phyloP scores from a whole-genome alignment of 2,113 vertebrate species.

The Tiliqua scincoides region DNA sequence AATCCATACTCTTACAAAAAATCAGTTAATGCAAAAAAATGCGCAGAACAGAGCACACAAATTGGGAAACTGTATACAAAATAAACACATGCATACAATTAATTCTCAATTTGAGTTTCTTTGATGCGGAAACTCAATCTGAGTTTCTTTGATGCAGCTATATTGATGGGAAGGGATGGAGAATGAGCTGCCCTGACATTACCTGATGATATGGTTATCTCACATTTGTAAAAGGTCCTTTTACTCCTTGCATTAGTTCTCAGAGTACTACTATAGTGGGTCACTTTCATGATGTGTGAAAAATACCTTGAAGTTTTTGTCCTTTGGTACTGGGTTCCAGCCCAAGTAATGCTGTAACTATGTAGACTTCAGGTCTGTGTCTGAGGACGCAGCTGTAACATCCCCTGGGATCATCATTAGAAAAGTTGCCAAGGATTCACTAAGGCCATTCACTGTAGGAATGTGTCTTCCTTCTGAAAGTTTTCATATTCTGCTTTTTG shows the following conservation, averaged over 20 bases:
- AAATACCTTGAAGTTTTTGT: neutral
- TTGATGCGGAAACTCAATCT: too few relatives aligned
- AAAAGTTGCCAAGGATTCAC: neutral
- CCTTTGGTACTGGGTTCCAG: too few relatives aligned
- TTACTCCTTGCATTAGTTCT: neutral
- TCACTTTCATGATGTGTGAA: neutral
- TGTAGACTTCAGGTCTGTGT: too few relatives aligned
- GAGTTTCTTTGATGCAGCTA: too few relatives aligned
- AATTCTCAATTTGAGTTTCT: too few relatives aligned
- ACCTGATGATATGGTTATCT: neutral
- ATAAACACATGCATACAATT: neutral
- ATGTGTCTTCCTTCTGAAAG: neutral
- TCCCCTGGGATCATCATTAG: neutral
- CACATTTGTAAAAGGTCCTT: neutral
- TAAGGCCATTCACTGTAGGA: neutral
- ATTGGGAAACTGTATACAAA: neutral
- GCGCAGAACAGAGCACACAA: neutral
- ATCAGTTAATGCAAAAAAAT: neutral
- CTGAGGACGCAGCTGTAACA: neutral
- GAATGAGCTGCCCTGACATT: neutral
- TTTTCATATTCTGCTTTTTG: neutral
- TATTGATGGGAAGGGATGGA: neutral
- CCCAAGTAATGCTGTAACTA: too few relatives aligned
- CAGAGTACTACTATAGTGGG: neutral
- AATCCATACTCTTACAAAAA: neutral